Evolutionary conservation across 2,797 vertebrate genomes (phyloP).

Genomic region (Helostoma temminkii): DNA sequence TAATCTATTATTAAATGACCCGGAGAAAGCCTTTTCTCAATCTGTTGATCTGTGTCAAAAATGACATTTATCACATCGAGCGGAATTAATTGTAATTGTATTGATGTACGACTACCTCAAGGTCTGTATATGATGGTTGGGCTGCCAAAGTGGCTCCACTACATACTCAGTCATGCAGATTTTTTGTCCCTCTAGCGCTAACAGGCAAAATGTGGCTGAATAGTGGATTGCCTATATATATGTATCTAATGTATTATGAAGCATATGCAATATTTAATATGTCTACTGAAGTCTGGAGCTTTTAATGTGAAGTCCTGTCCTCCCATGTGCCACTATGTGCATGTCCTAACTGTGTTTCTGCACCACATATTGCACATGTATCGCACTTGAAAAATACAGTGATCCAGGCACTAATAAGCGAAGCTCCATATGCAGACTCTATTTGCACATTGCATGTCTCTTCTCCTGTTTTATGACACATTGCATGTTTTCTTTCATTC

Average conservation of each 20-base stretch:
- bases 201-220: conserved; percentile 24
- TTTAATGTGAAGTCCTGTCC: conserved; percentile 17
- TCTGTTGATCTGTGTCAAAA: conserved; percentile 6
- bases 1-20: not conserved
- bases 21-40: not conserved
- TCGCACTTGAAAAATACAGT: conserved; percentile 53
- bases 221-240: conserved; percentile 4
- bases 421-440: conserved; percentile 31
- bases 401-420: conserved; percentile 55
- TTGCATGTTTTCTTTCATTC: conserved; percentile 64
- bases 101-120: conserved; percentile 10
- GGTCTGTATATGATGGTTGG: too few relatives aligned
- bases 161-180: too few relatives aligned
- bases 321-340: not conserved
- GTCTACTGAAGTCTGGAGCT: too few relatives aligned
- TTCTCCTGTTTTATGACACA: conserved; percentile 53
- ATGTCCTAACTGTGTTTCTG: conserved; percentile 14
- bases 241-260: conserved; percentile 25
- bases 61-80: conserved; percentile 5
- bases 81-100: not conserved
- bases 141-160: too few relatives aligned
- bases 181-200: not conserved
- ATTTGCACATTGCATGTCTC: conserved; percentile 53
- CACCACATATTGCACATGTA: conserved; percentile 32
- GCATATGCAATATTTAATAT: conserved; percentile 56